phyloP scores from a whole-genome alignment of 2,888 invertebrate genomes.

The Cloeon dipterum region DNA sequence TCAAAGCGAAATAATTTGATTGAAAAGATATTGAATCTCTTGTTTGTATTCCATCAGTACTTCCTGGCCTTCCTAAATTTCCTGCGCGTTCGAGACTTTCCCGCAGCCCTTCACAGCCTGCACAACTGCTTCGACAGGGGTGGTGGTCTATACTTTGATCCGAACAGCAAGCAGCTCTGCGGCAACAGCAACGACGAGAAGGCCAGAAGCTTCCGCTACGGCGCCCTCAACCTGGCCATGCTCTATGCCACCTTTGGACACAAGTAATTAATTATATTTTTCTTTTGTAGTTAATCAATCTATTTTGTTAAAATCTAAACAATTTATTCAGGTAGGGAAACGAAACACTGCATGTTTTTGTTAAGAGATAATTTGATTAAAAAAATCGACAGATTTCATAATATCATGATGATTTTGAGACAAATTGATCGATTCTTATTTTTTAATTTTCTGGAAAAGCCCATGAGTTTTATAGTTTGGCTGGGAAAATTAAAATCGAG shows the following conservation, averaged over 20 bases:
- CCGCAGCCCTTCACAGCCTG: conserved; percentile 54
- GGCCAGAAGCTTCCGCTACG: conserved; percentile 52
- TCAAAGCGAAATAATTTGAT: conserved; percentile 9
- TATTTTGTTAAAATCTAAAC: not conserved
- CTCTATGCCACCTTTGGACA: conserved; percentile 70
- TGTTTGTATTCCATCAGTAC: conserved; percentile 30
- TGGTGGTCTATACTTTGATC: conserved; percentile 8
- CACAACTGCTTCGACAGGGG: conserved; percentile 63
- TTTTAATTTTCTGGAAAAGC: too few relatives aligned
- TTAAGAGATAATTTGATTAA: too few relatives aligned
- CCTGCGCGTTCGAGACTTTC: conserved; percentile 65
- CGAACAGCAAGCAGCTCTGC: conserved; percentile 22
- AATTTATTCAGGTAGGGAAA: not conserved
- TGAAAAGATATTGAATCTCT: not conserved
- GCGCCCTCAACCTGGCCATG: conserved; percentile 74
- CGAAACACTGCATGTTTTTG: not conserved
- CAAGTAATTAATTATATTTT: conserved; percentile 25
- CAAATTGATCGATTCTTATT: too few relatives aligned
- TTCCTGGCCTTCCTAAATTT: conserved; percentile 79
- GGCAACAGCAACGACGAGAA: conserved; percentile 17
- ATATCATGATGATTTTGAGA: too few relatives aligned
- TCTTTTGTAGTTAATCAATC: not conserved
- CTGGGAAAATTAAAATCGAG: too few relatives aligned
- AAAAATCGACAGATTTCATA: too few relatives aligned
- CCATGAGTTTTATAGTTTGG: too few relatives aligned